phyloP scores from a whole-genome alignment of 2,888 invertebrate genomes.

The Horisme vitalbata region DNA sequence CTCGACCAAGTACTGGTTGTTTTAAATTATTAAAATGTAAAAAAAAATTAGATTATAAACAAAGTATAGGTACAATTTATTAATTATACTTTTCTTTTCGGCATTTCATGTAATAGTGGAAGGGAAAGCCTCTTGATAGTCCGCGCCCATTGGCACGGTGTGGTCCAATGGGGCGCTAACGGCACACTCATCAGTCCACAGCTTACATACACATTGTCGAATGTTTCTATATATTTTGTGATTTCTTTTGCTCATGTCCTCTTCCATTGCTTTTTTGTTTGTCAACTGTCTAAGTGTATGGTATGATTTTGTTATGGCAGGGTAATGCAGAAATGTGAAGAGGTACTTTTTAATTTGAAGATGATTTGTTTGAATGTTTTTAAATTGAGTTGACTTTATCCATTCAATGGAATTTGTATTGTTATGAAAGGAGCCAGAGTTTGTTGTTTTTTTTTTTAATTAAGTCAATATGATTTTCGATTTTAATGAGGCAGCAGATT shows the following conservation, averaged over 20 bases:
- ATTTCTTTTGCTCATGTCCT: conserved; percentile 79
- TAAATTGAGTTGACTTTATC: conserved; percentile 80
- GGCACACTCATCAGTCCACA: conserved; percentile 53
- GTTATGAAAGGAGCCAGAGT: conserved; percentile 77
- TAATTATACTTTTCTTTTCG: conserved; percentile 82
- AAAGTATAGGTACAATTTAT: conserved; percentile 83
- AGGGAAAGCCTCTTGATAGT: conserved; percentile 64
- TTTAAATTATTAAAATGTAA: conserved; percentile 84
- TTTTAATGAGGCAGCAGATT: conserved; percentile 76
- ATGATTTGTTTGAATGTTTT: conserved; percentile 79
- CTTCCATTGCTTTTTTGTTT: conserved; percentile 80
- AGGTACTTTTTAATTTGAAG: conserved; percentile 78
- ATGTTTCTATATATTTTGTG: conserved; percentile 70
- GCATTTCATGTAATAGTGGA: conserved; percentile 77
- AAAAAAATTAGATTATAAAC: conserved; percentile 82
- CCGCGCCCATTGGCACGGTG: conserved; percentile 46
- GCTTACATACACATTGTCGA: conserved; percentile 60
- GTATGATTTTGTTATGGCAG: conserved; percentile 80
- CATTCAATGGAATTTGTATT: conserved; percentile 80
- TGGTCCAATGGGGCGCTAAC: conserved; percentile 28
- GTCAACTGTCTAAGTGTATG: conserved; percentile 77
- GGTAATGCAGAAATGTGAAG: conserved; percentile 80
- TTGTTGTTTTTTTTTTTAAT: conserved; percentile 75
- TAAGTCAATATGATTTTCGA: conserved; percentile 76
- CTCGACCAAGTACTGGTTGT: conserved; percentile 82